Conservation (phyloP, 2,797 vertebrate species). For the Falco berigora region DNA sequence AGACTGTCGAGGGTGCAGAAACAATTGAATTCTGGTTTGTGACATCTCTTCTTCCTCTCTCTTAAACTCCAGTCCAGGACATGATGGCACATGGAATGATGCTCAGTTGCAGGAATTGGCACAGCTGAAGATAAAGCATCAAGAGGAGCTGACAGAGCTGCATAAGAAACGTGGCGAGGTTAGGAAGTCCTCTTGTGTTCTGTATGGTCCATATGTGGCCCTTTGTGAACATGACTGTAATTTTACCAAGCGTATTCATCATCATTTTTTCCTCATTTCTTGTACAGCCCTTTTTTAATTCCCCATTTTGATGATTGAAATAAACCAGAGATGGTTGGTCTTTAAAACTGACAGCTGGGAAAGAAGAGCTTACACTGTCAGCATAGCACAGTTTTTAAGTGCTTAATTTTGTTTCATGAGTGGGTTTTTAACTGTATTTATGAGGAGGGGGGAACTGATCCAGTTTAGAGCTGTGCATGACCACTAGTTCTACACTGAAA, state of each 20-base stretch:
- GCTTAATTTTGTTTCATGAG: neutral
- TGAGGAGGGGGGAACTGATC: neutral
- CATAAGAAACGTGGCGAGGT: constrained; percentile 98
- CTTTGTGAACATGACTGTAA: neutral
- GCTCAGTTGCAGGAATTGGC: constrained; percentile 88
- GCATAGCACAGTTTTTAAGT: neutral
- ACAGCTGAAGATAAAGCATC: constrained; percentile 89
- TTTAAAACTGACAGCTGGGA: neutral
- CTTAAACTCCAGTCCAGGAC: constrained; percentile 71
- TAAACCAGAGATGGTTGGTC: neutral
- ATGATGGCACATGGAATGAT: constrained; percentile 79
- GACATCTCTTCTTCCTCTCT: neutral
- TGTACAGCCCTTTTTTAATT: neutral
- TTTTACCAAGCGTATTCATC: neutral
- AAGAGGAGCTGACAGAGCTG: constrained; percentile 93
- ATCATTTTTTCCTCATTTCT: neutral
- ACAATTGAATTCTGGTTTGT: neutral
- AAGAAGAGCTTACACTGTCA: neutral
- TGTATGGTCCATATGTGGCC: fast-evolving
- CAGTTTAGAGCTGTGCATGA: neutral
- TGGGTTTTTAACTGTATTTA: neutral
- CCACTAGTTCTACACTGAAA: neutral
- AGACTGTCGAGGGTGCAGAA: neutral
- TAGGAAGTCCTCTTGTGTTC: neutral
- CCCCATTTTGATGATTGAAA: neutral